Evolutionary conservation across 2,888 invertebrate species (phyloP).

Genomic region (Drosophila greeni): DNA sequence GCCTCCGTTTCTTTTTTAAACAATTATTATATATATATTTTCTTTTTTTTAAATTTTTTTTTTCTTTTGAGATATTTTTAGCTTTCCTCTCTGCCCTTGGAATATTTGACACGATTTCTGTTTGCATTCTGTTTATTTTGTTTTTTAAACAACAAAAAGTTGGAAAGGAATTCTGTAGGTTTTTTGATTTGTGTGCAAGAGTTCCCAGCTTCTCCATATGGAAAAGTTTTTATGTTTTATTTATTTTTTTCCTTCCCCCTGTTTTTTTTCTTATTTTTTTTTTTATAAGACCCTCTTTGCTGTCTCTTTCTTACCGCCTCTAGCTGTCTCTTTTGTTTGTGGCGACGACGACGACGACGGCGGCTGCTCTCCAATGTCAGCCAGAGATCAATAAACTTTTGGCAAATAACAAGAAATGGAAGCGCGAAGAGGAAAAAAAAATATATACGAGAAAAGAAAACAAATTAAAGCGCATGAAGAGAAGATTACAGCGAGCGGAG

Average conservation of each 20-base stretch:
- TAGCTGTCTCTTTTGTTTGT: slow-evolving; percentile 9
- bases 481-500: slow-evolving; percentile 57
- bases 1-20: slow-evolving; percentile 20
- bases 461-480: slow-evolving; percentile 63
- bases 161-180: slow-evolving; percentile 1
- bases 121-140: slow-evolving; percentile 6
- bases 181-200: slow-evolving; percentile 2
- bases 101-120: slow-evolving; percentile 66
- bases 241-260: background rate
- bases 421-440: slow-evolving; percentile 61
- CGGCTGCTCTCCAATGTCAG: slow-evolving; percentile 46
- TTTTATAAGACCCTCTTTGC: background rate
- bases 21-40: slow-evolving; percentile 6
- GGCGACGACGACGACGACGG: slow-evolving; percentile 3
- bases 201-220: slow-evolving; percentile 15
- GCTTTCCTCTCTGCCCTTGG: slow-evolving; percentile 62
- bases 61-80: slow-evolving; percentile 51
- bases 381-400: slow-evolving; percentile 71
- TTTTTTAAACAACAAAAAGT: slow-evolving; percentile 9
- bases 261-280: background rate
- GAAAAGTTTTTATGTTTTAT: slow-evolving; percentile 18
- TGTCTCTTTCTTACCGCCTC: slow-evolving; percentile 8
- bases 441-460: slow-evolving; percentile 62
- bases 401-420: slow-evolving; percentile 71
- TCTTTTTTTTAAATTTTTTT: slow-evolving; percentile 25